Base-by-base conservation (phyloP, 2,113 vertebrate species). In the Eidolon helvum region DNA sequence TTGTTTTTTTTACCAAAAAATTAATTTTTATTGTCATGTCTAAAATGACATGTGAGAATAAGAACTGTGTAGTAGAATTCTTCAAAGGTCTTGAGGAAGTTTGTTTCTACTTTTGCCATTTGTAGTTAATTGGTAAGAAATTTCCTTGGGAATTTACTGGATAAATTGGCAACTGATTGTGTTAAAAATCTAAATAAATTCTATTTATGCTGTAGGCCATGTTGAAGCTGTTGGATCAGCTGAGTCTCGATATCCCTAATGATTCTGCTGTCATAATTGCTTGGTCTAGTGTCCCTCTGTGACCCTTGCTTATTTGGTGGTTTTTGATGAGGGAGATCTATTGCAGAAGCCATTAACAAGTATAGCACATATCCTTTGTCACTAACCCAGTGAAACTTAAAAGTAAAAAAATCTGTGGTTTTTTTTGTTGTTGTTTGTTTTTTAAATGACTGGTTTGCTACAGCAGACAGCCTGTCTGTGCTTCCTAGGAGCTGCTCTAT, bases 401-500 rank as follows among this genome's bases (percentile, higher is more conserved):
- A 61, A 93, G 63, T 89, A 43, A 65, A 61, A 92, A 86, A 45
- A 66, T 84, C 10, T 74, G 48, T 61, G 28, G 61, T 18, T 80
- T 68, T 65, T 83, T 26, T 33, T 24, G 30, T 61, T 30, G n/a
- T 48, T 50, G 4, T 48, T 26, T 61, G 38, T 53, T 40, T 26
- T 78, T 55, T 35, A 16, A 95, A 79, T 68, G 71, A 93, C 35
- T 72, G 63, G 53, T 80, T 92, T 79, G 53, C 65, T 85, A 0
- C 9, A 79, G 90, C 59, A 83, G 87, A 80, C 89, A 90, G 87
- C 92, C 79, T 53, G 48, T 50, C 72, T 87, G 15, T 48, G 66
- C 95, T 90, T 87, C 95, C 79, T 53, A 28, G 92, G 83, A 91
- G 90, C 77, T 82, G 57, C 43, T 93, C 53, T 93, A 45, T 35